Percentiles rank a stretch among this genome's conserved stretches.
Evolutionary conservation across 2,888 invertebrate species (phyloP).

Genomic region (Ormyrus nitidulus): DNA sequence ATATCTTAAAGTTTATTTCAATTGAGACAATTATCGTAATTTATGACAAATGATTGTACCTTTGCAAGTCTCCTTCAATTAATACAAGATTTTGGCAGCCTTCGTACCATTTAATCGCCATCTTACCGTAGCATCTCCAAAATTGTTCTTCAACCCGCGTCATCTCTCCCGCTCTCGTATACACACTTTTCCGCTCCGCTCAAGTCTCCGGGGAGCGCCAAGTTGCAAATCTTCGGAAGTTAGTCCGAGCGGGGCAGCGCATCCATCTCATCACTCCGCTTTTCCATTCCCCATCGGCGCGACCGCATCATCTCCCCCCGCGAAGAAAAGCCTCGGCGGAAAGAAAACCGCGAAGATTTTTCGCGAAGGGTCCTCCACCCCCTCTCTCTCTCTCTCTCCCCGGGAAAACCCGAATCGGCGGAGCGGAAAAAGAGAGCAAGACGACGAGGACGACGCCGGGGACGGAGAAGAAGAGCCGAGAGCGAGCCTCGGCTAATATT

Average conservation of each 20-base stretch:
- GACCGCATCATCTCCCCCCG: conserved; percentile 7
- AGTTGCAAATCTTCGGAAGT: conserved; percentile 27
- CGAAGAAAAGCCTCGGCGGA: conserved; percentile 36
- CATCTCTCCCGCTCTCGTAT: no score
- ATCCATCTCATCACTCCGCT: conserved; percentile 50
- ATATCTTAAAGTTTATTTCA: no score
- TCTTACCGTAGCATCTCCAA: no score
- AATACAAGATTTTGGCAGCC: no score
- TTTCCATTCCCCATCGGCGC: conserved; percentile 4
- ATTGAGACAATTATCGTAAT: no score
- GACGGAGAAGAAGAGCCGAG: background rate
- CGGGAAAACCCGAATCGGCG: conserved; percentile 13
- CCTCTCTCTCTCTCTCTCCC: background rate
- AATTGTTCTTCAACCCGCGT: no score
- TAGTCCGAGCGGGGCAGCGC: conserved; percentile 3
- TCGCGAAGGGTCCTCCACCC: conserved; percentile 25
- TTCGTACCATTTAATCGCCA: no score
- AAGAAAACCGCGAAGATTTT: conserved; percentile 50
- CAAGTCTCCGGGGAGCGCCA: conserved; percentile 10
- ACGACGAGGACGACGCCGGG: background rate
- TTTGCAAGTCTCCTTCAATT: no score
- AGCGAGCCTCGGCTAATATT: conserved; percentile 66
- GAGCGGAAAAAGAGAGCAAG: conserved; percentile 26
- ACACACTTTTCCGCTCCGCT: background rate
- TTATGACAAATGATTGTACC: no score